phyloP scores from a whole-genome alignment of 2,113 vertebrate genomes.

The Pluvialis apricaria region DNA sequence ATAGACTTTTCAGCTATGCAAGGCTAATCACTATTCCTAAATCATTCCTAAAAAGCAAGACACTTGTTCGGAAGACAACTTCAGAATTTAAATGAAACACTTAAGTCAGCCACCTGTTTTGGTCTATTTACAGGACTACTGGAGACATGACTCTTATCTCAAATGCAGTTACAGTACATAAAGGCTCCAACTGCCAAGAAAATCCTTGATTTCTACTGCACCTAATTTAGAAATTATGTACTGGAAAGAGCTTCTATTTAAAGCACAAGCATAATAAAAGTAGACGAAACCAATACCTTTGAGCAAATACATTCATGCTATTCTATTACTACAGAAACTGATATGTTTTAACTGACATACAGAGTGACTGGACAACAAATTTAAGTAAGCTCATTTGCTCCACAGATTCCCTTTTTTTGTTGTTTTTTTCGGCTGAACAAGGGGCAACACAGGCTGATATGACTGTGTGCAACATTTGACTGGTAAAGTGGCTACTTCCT shows the following conservation, averaged over 20 bases:
- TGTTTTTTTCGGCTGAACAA: background rate
- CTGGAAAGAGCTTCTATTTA: conserved; percentile 16
- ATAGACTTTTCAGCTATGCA: background rate
- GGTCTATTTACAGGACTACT: conserved; percentile 49
- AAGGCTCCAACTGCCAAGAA: conserved; percentile 37
- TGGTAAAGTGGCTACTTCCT: background rate
- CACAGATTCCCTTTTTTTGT: background rate
- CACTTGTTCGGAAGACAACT: conserved; percentile 43
- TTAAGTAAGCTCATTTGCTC: background rate
- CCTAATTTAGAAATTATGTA: conserved; percentile 37
- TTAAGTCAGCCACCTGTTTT: conserved; percentile 42
- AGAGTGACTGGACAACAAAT: background rate
- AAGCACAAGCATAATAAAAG: background rate
- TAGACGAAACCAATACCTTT: background rate
- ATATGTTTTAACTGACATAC: background rate
- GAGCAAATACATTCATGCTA: background rate
- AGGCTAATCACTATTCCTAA: conserved; percentile 34
- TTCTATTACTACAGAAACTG: background rate
- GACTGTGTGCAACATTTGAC: background rate
- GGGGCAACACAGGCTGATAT: background rate
- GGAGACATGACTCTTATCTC: conserved; percentile 7
- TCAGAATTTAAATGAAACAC: conserved; percentile 43
- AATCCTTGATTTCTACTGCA: conserved; percentile 32
- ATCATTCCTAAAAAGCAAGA: conserved; percentile 39
- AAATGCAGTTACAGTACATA: conserved; percentile 5